Conservation (phyloP, 2,113 vertebrate species). For the Furnarius figulus region DNA sequence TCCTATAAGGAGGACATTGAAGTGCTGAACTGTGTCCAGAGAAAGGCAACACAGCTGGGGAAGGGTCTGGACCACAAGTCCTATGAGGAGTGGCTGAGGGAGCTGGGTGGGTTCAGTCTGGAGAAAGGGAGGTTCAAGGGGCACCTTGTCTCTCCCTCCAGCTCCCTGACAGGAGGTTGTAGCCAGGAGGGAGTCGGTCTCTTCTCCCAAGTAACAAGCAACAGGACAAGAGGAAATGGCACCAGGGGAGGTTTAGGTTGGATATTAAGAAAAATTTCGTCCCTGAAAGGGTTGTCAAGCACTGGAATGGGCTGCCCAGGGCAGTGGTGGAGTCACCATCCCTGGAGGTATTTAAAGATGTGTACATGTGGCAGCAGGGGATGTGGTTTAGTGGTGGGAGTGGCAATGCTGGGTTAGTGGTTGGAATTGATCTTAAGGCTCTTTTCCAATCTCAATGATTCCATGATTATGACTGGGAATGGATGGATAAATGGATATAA, state of each 20-base stretch:
- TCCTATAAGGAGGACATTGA: neutral
- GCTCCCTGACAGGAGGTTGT: neutral
- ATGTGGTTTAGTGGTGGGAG: neutral
- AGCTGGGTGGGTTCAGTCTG: neutral
- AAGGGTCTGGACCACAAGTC: neutral
- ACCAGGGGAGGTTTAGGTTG: neutral
- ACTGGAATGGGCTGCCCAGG: neutral
- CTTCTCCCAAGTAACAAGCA: neutral
- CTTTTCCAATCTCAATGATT: neutral
- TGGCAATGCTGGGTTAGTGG: neutral
- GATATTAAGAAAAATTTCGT: neutral
- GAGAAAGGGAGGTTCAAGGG: neutral
- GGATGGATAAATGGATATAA: neutral
- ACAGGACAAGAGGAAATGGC: neutral
- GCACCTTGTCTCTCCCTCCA: neutral
- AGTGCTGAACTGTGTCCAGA: neutral
- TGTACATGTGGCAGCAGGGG: neutral
- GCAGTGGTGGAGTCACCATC: neutral
- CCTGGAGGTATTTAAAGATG: neutral
- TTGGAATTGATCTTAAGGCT: neutral
- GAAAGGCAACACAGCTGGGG: neutral
- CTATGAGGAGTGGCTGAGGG: neutral
- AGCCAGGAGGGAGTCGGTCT: neutral
- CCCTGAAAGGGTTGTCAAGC: neutral
- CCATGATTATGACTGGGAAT: neutral